Evolutionary conservation across 2,888 invertebrate genomes (phyloP), one percentile per base, ranked within the genome.

Genomic region (Apamea anceps): DNA sequence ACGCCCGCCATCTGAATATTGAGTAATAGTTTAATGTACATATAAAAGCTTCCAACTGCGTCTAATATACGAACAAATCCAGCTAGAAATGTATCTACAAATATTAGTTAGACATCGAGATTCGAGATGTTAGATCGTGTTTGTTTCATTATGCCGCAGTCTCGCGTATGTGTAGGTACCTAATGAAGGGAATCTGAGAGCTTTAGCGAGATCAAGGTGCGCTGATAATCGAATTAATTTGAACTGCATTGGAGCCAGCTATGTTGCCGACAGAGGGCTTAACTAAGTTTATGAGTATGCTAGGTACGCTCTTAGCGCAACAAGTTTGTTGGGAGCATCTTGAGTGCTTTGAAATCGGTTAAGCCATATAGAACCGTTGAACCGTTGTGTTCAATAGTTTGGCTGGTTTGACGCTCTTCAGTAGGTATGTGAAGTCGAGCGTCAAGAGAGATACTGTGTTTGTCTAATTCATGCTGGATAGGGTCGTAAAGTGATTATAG

Each of bases 241-340:
- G 94, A 92, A 94, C 95, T 93, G 94, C 94, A 94, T 90, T 93
- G 94, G 93, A 95, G 95, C 94, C 94, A 92, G 93, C 95, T 92
- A 93, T 94, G 94, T 94, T 93, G 92, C 95, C 94, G 94, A 94
- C 94, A 92, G 94, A 94, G 93, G 93, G 93, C 92, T 94, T 96
- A 96, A 96, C 96, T 96, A 94, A 96, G 96, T 96, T 96, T 96
- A 96, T 95, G 95, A 96, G 92, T 95, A 96, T 95, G 95, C 94
- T 93, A 93, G 93, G 93, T 94, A 95, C 95, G 95, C 96, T 95
- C 93, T 94, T 92, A 94, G 92, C 90, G 96, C 96, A 96, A 97
- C 96, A 97, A 97, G 96, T 96, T 96, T 94, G 95, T 94, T 92
- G 91, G 91, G 93, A 95, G 92, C 95, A 93, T 96, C 96, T 96